Base-by-base conservation (phyloP, 2,888 invertebrate species). In the Drosophila imparisetae region DNA sequence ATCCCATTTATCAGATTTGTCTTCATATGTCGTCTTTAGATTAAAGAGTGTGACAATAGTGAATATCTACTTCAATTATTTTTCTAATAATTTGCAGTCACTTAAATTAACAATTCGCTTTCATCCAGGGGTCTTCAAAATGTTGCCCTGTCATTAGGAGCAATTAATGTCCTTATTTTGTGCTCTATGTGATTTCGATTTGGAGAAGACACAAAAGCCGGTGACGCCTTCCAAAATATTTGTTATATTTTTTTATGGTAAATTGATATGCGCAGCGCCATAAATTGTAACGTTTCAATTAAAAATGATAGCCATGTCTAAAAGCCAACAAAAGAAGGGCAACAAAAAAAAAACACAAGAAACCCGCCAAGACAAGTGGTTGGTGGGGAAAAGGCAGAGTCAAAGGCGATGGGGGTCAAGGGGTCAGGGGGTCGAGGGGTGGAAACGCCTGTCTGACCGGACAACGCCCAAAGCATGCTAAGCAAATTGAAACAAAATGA, bases 401-500 rank as follows among this genome's bases (percentile, higher is more conserved):
- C 24, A 45, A 45, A 45, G 45, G 8, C 15, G 13, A 8, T 45
- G 64, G 48, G 11, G 11, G 32, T 42, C 54, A n/a, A 21, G 58
- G 48, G 34, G 10, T 36, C 8, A 30, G 32, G 45, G 36, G n/a
- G 24, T 42, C 54, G 29, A 21, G 54, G 50, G 36, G 11, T 34
- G 55, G 63, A 6, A 29, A 5, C 32, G 53, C 49, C 54, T 58
- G 66, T 72, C 74, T 48, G 81, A 71, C 66, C 63, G 64, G 83
- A 63, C 73, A 86, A 86, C 89, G 89, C 78, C 85, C 86, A 79
- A 65, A 66, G 62, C 75, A 65, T 62, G 80, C 76, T 72, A 86
- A 84, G 78, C 88, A 85, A 85, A 85, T 88, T 88, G 88, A 85
- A 83, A 88, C 86, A 86, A 88, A 83, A 86, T 78, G 80, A 83